Base-by-base conservation (phyloP, 2,888 invertebrate species). In the Blera fallax region DNA sequence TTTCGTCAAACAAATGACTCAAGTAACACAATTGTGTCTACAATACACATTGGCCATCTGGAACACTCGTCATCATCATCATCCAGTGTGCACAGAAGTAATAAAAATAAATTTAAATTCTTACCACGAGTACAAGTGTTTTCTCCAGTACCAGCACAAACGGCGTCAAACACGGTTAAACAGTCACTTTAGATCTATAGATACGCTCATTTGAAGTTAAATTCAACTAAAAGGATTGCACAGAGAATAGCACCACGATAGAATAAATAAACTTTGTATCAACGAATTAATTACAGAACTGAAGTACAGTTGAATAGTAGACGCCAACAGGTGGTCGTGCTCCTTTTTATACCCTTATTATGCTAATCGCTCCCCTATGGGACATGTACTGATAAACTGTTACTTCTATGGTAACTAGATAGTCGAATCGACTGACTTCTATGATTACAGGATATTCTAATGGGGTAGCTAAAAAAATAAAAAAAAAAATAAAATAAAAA, bases 321-420 rank as follows among this genome's bases (percentile, higher is more conserved):
- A 76, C 48, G 16, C 58, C 64, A 69, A 85, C 81, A 81, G 81
- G 76, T 85, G 77, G 34, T 81, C 77, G 37, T 50, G 14, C 76
- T 72, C 81, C 85, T 76, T 85, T 85, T 81, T 85, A 85, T 85
- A 85, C 85, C 77, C 85, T 81, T 72, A 84, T 69, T 74, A 58
- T 70, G 64, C 24, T 79, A 70, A 79, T 64, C 70, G 50, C 6
- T 64, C 74, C 79, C 80, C 64, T 45, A 56, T 65, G 43, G 56
- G 43, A 64, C 74, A 64, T 50, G 21, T 40, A 72, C 45, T 56
- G 85, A 85, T 81, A 81, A 81, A 60, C 54, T 14, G 7, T 37
- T 65, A 67, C 74, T 81, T 34, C 85, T 73, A 85, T 85, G 48
- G 62, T 58, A 72, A 85, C 85, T 73, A 81, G 85, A 85, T 85